These are phyloP conservation scores for Toxotes lorentzi DNA, from an alignment of 2,797 vertebrate species.

Conservation along the genomic window DNA sequence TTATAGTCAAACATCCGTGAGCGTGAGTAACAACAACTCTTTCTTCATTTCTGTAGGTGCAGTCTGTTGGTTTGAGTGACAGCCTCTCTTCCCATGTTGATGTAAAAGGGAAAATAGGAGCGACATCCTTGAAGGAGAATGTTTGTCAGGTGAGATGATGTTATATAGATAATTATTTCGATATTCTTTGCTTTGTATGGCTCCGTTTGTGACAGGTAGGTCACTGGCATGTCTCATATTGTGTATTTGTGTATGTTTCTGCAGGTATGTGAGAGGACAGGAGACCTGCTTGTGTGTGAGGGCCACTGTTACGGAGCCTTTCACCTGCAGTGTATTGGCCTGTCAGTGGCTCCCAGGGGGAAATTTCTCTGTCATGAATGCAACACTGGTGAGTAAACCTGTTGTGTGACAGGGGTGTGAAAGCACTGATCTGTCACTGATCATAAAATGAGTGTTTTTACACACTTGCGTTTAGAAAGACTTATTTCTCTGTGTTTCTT, in stretches of 20 bases:
- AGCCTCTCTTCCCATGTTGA: slow-evolving; percentile 73
- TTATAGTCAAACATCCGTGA: background rate
- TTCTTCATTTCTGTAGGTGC: slow-evolving; percentile 57
- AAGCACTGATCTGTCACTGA: background rate
- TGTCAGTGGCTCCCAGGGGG: slow-evolving; percentile 91
- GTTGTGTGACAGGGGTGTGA: background rate
- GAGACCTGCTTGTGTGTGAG: slow-evolving; percentile 95
- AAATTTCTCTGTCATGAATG: slow-evolving; percentile 97
- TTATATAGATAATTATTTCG: background rate
- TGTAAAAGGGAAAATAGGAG: slow-evolving; percentile 89
- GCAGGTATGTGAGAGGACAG: slow-evolving; percentile 96
- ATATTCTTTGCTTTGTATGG: background rate
- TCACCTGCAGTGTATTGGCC: slow-evolving; percentile 94
- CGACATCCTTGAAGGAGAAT: slow-evolving; percentile 94
- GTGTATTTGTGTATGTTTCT: slow-evolving; percentile 22
- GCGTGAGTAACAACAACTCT: background rate
- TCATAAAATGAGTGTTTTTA: background rate
- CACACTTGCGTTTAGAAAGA: background rate
- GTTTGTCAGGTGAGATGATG: slow-evolving; percentile 93
- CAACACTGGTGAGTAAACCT: slow-evolving; percentile 87
- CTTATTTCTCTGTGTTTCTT: slow-evolving; percentile 7
- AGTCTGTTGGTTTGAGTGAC: slow-evolving; percentile 66
- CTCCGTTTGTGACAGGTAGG: background rate
- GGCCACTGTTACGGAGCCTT: slow-evolving; percentile 98
- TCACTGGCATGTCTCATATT: background rate